These are phyloP conservation scores for Drosophila orena DNA, from an alignment of 1,140 invertebrate species.

Conservation along the genomic window DNA sequence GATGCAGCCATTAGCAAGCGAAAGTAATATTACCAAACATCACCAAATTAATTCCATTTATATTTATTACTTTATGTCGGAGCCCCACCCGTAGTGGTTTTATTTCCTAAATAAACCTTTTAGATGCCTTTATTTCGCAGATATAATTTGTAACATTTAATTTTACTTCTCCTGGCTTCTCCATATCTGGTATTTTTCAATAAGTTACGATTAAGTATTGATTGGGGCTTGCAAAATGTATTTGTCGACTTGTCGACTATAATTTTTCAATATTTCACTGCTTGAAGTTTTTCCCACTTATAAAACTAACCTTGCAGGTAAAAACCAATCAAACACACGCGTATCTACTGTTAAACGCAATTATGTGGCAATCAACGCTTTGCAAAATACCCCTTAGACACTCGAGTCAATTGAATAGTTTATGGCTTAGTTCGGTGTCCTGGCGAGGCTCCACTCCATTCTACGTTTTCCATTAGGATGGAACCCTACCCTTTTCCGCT, in stretches of 20 bases:
- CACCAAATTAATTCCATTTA: constrained; percentile 20
- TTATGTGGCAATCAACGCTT: constrained; percentile 13
- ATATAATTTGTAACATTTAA: no score
- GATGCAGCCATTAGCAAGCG: constrained; percentile 17
- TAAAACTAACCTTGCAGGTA: no score
- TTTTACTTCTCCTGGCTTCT: no score
- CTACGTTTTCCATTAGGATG: constrained; percentile 25
- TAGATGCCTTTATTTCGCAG: no score
- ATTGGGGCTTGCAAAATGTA: no score
- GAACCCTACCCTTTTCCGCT: not conserved
- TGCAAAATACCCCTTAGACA: not conserved
- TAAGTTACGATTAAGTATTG: no score
- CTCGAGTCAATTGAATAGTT: constrained; percentile 26
- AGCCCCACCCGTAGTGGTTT: not conserved
- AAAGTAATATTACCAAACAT: constrained; percentile 11
- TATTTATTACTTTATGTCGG: constrained; percentile 8
- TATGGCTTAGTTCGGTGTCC: not conserved
- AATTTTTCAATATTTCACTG: no score
- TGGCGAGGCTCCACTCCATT: constrained; percentile 9
- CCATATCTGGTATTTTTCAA: no score
- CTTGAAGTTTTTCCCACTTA: no score
- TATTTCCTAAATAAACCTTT: not conserved
- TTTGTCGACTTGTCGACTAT: no score
- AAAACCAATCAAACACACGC: not conserved
- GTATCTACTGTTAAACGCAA: not conserved